Evolutionary conservation across 2,797 vertebrate species (phyloP).

Genomic region (Pyrrhura leucotis): DNA sequence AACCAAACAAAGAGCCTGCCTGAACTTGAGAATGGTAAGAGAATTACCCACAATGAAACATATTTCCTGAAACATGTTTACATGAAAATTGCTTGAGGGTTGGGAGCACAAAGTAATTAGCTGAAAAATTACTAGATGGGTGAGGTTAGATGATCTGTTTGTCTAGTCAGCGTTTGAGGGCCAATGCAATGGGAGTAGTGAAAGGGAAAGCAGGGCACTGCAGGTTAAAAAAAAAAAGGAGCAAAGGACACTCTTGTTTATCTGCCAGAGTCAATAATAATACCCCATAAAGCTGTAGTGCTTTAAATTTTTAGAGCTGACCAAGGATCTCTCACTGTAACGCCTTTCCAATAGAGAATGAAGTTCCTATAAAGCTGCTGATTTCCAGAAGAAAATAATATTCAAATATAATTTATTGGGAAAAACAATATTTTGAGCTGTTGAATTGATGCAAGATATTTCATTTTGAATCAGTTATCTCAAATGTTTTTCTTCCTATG

Average conservation of each 20-base stretch:
- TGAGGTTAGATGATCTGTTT: constrained; percentile 20
- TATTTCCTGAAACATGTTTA: constrained; percentile 59
- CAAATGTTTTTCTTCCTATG: neutral
- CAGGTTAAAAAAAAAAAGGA: neutral
- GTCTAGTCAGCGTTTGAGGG: neutral
- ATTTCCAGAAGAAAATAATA: neutral
- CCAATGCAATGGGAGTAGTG: neutral
- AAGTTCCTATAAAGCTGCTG: neutral
- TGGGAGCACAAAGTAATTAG: constrained; percentile 44
- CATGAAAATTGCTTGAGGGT: constrained; percentile 23
- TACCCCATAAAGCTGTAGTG: neutral
- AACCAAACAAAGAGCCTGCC: constrained; percentile 53
- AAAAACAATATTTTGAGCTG: neutral
- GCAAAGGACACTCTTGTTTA: neutral
- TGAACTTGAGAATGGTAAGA: constrained; percentile 40
- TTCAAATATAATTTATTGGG: neutral
- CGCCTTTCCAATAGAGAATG: neutral
- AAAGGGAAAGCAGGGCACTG: neutral
- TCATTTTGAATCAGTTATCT: neutral
- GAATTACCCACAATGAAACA: constrained; percentile 38
- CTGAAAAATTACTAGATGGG: constrained; percentile 21
- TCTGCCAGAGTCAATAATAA: neutral
- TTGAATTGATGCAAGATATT: neutral
- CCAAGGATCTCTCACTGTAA: neutral
- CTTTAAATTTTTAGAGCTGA: neutral